Conservation (phyloP, 1,140 invertebrate species). For the Bombus turneri region DNA sequence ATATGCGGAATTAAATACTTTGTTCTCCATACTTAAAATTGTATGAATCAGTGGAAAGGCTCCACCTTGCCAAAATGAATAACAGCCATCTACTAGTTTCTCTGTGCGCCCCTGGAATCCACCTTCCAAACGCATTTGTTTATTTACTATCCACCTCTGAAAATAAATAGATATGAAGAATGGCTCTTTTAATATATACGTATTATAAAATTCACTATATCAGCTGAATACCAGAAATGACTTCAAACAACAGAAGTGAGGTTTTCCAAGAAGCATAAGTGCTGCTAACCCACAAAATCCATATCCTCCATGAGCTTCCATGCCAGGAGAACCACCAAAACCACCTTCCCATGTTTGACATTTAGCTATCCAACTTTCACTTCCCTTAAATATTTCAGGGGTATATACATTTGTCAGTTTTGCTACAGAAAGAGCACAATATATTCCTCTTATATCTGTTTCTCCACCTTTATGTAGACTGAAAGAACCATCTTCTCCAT, state of each 20-base stretch:
- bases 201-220: neutral
- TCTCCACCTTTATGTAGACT: slow-evolving; percentile 96
- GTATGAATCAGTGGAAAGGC: slow-evolving; percentile 90
- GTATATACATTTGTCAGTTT: slow-evolving; percentile 92
- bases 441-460: slow-evolving; percentile 96
- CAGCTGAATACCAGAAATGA: slow-evolving; percentile 86
- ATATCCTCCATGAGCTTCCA: slow-evolving; percentile 99
- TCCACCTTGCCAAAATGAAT: slow-evolving; percentile 99
- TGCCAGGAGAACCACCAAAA: slow-evolving; percentile 95
- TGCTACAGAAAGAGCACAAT: slow-evolving; percentile 96
- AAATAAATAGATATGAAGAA: slow-evolving; percentile 53
- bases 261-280: slow-evolving; percentile 91
- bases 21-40: slow-evolving; percentile 82
- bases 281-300: slow-evolving; percentile 97
- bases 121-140: slow-evolving; percentile 95
- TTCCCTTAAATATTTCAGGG: slow-evolving; percentile 91
- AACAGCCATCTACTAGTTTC: slow-evolving; percentile 99
- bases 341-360: slow-evolving; percentile 99
- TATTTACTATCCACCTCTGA: slow-evolving; percentile 92
- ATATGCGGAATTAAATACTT: slow-evolving; percentile 74
- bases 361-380: slow-evolving; percentile 94
- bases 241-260: slow-evolving; percentile 90
- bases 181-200: neutral
- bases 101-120: slow-evolving; percentile 98
- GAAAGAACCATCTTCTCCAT: slow-evolving; percentile 94